Evolutionary conservation across 2,888 invertebrate genomes (phyloP).

Genomic region (Dolichopus griseipennis): DNA sequence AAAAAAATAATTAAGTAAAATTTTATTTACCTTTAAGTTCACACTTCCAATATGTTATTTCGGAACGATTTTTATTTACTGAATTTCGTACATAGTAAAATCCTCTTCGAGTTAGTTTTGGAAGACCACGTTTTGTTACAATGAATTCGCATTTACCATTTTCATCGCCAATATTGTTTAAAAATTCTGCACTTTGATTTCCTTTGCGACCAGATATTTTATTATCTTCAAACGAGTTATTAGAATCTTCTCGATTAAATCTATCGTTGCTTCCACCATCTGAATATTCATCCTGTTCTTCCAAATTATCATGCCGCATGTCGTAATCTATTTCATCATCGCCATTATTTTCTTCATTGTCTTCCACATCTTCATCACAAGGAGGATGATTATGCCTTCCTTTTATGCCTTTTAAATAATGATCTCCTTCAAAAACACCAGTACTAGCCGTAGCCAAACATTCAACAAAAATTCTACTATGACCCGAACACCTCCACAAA

Average conservation of each 20-base stretch:
- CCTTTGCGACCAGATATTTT: neutral
- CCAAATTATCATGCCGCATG: neutral
- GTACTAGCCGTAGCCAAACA: neutral
- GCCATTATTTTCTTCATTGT: neutral
- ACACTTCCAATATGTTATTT: slow-evolving; percentile 7
- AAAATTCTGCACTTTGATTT: neutral
- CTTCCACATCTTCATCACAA: neutral
- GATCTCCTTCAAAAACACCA: neutral
- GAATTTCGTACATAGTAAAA: neutral
- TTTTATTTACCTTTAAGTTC: neutral
- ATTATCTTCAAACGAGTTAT: neutral
- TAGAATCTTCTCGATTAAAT: neutral
- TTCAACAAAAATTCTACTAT: neutral
- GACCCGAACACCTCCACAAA: neutral
- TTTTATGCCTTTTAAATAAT: neutral
- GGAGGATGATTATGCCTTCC: neutral
- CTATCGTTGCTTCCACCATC: neutral
- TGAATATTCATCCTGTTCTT: neutral
- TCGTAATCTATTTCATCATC: neutral
- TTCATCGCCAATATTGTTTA: neutral
- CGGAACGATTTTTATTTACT: neutral
- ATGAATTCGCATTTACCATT: neutral
- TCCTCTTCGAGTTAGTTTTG: neutral
- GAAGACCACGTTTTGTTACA: neutral
- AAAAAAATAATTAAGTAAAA: neutral